Base-by-base conservation (phyloP, 1,140 invertebrate genomes). In the Amyelois transitella region DNA sequence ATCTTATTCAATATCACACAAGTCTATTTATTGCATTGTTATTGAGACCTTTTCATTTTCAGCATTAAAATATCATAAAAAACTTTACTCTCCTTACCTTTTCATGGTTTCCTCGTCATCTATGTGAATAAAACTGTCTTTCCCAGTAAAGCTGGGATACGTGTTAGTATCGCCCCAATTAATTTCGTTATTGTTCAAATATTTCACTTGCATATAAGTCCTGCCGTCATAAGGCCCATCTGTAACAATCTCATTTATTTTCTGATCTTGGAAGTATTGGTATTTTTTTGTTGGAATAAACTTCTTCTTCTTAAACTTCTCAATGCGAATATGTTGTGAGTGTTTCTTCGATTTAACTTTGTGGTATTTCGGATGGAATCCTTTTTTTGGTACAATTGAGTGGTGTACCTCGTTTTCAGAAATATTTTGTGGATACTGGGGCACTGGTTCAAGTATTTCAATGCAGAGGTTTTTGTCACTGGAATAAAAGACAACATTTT, bases 51-150 rank as follows among this genome's bases (percentile, higher is more conserved):
- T n/a, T n/a, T n/a, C n/a, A n/a, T n/a, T n/a, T n/a, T n/a, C n/a
- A n/a, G n/a, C n/a, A n/a, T n/a, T n/a, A n/a, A n/a, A n/a, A n/a
- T n/a, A n/a, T n/a, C n/a, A n/a, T n/a, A n/a, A n/a, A n/a, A n/a
- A n/a, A n/a, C n/a, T n/a, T n/a, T n/a, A n/a, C n/a, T 28, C 25
- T 28, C 25, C 56, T 69, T 58, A 85, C 84, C 81, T 66, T 59
- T 85, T 94, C 86, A 95, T 92, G 55, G 95, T 94, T 58, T 94
- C 93, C 17, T 93, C 92, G 76, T 95, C 92, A 59, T 93, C 93
- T 71, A 95, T 97, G 75, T 94, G 92, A 3, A 96, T 90, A 69
- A 92, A 96, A 64, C 91, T 93, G 56, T 93, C 93, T 20, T 76
- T 91, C 18, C 94, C 94, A 14, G 89, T 91, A 72, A 96, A 96